These are phyloP conservation scores for Thera obeliscata DNA, from an alignment of 2,888 invertebrate genomes.

Conservation along the genomic window DNA sequence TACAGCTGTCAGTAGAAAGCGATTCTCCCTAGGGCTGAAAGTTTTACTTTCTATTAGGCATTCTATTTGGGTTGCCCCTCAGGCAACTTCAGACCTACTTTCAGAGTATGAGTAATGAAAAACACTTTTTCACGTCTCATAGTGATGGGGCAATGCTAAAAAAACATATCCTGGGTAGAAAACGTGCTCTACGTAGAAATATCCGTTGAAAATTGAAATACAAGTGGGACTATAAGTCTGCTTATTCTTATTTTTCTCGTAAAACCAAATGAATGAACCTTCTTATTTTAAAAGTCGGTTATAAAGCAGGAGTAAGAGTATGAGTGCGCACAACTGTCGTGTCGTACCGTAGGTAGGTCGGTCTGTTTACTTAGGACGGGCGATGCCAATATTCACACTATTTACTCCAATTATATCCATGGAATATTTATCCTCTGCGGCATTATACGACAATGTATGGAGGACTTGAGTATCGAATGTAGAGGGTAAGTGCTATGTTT, in stretches of 20 bases:
- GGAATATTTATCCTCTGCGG: slow-evolving; percentile 27
- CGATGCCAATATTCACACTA: slow-evolving; percentile 56
- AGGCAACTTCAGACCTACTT: too few species aligned
- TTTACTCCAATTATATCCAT: slow-evolving; percentile 65
- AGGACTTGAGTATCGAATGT: slow-evolving; percentile 42
- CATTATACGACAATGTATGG: slow-evolving; percentile 53
- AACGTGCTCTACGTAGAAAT: too few species aligned
- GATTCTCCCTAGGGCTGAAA: too few species aligned
- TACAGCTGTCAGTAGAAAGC: too few species aligned
- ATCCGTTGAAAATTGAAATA: too few species aligned
- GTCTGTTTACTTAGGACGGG: slow-evolving; percentile 65
- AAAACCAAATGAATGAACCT: background rate
- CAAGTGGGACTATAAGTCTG: too few species aligned
- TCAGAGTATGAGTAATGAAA: too few species aligned
- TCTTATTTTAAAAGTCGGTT: background rate
- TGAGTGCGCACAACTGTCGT: slow-evolving; percentile 22
- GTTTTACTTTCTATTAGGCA: too few species aligned
- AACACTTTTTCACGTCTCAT: too few species aligned
- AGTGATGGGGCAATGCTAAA: too few species aligned
- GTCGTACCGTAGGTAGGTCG: slow-evolving; percentile 27
- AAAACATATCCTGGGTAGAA: too few species aligned
- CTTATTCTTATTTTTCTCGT: background rate
- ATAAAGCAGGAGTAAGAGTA: slow-evolving; percentile 7
- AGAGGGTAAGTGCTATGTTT: slow-evolving; percentile 54
- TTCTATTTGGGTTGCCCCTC: too few species aligned